These are phyloP conservation scores for Coremacera marginata DNA, from an alignment of 2,888 invertebrate species.

Conservation along the genomic window DNA sequence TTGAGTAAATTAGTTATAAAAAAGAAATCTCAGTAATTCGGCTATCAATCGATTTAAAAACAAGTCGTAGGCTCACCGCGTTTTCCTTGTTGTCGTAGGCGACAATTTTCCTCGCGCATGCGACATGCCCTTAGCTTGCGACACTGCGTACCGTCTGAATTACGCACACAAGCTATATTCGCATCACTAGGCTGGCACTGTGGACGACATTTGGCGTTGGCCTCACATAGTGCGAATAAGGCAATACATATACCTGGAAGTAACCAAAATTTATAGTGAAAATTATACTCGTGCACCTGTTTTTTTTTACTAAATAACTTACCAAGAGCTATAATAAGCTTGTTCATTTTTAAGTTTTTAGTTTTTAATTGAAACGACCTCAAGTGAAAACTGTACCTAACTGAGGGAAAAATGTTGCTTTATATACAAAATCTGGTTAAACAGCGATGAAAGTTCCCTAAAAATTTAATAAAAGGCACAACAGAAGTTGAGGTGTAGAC, in stretches of 20 bases:
- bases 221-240: neutral
- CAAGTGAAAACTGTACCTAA: neutral
- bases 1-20: neutral
- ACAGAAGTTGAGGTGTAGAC: no score
- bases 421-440: neutral
- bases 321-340: neutral
- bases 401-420: neutral
- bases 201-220: conserved; percentile 1
- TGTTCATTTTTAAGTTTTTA: neutral
- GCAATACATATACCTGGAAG: neutral
- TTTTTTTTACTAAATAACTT: neutral
- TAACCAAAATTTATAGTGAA: neutral
- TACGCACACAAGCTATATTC: conserved; percentile 22
- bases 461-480: no score
- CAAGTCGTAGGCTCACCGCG: conserved; percentile 4
- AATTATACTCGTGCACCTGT: no score
- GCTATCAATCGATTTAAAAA: no score
- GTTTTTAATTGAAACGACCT: neutral
- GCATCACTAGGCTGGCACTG: conserved; percentile 13
- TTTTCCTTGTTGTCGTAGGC: neutral
- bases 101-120: conserved; percentile 39
- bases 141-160: neutral
- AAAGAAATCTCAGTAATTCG: no score
- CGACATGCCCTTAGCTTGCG: conserved; percentile 29
- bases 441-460: no score